Percentiles rank a stretch among this genome's conserved stretches.
Evolutionary conservation across 2,113 vertebrate species (phyloP).

Genomic region (Phrynosoma blainvillii): DNA sequence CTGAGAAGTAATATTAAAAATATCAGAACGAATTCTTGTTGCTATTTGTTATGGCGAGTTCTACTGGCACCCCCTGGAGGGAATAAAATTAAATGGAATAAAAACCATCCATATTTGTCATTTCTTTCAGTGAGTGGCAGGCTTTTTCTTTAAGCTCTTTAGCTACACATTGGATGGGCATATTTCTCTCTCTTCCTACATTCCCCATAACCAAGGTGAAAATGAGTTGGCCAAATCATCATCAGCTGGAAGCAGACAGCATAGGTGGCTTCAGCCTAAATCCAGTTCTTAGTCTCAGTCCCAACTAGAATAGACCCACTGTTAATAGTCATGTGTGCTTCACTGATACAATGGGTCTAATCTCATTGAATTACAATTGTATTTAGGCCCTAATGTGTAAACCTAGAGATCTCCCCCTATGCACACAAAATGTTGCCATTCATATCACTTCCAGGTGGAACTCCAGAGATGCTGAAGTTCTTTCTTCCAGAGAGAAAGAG

Average conservation of each 20-base stretch:
- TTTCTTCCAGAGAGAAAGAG: no score
- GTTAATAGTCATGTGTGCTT: no score
- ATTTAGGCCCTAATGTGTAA: neutral
- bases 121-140: neutral
- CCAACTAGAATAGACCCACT: no score
- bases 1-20: neutral
- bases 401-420: no score
- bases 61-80: slow-evolving; percentile 23
- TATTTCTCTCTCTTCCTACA: neutral
- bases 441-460: neutral
- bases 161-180: neutral
- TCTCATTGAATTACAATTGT: no score
- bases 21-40: neutral
- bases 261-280: neutral
- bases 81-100: neutral
- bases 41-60: slow-evolving; percentile 45
- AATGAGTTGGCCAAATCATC: neutral
- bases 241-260: neutral
- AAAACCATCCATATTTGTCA: accelerated
- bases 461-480: neutral
- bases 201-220: neutral
- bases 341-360: no score
- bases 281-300: no score
- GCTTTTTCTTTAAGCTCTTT: slow-evolving; percentile 7
- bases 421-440: neutral